These are phyloP conservation scores for Eucriotettix oculatus DNA, from an alignment of 2,888 invertebrate species.

Conservation along the genomic window DNA sequence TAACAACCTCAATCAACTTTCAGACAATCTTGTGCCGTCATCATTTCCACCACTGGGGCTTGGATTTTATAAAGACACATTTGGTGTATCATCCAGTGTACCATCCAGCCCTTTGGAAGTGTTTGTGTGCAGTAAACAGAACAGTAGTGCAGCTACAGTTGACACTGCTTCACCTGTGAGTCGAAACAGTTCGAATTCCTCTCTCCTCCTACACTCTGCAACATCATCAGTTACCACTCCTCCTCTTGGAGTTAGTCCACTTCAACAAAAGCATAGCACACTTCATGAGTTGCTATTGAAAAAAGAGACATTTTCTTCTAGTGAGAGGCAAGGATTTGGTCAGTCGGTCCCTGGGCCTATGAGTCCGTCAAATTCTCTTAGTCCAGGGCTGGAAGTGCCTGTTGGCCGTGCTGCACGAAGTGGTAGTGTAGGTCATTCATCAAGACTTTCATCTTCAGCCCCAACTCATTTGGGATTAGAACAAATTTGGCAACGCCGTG, in stretches of 20 bases:
- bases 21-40: conserved; percentile 15
- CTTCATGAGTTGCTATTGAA: conserved; percentile 52
- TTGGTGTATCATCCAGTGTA: conserved; percentile 20
- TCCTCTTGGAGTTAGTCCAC: conserved; percentile 18
- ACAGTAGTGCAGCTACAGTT: conserved; percentile 15
- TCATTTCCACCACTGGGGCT: conserved; percentile 21
- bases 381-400: conserved; percentile 5
- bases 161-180: conserved; percentile 48
- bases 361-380: conserved; percentile 27
- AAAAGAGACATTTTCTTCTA: conserved; percentile 37
- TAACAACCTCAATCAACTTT: conserved; percentile 16
- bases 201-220: conserved; percentile 25
- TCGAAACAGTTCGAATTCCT: conserved; percentile 44
- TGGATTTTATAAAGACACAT: conserved; percentile 21
- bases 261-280: conserved; percentile 28
- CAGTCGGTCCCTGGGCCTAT: conserved; percentile 44
- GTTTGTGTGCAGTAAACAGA: conserved; percentile 11
- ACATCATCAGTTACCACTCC: conserved; percentile 23
- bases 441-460: conserved; percentile 70
- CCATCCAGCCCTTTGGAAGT: conserved; percentile 35
- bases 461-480: conserved; percentile 71
- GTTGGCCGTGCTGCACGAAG: conserved; percentile 3
- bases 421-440: conserved; percentile 22
- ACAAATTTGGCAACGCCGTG: conserved; percentile 70
- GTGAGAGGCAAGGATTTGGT: conserved; percentile 38